Base-by-base conservation (phyloP, 2,888 invertebrate genomes). In the Hanleya hanleyi region DNA sequence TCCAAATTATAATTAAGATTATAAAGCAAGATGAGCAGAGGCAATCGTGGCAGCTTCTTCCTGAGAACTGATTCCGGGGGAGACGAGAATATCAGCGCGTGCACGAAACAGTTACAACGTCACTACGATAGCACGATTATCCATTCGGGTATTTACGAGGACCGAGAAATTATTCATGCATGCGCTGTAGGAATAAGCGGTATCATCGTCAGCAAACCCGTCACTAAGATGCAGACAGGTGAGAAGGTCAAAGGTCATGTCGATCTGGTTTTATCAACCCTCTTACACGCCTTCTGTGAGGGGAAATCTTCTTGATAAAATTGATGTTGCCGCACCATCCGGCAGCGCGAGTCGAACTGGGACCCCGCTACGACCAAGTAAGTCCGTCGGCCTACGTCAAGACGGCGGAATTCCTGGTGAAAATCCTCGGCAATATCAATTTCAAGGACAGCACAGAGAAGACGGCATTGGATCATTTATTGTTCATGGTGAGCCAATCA, bases 281-380 rank as follows among this genome's bases (percentile, higher is more conserved):
- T 57, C 9, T 32, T 57, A 15, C 57, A 57, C 26, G 57, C 22
- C 15, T 57, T 57, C 29, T 57, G 57, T 9, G 29, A 26, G 12
- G 57, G 57, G 15, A 57, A 57, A 57, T 57, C 32, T 57, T 57
- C 57, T 9, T 57, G 1, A 32, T 57, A 22, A 57, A 57, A 57
- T 32, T 57, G 4, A 15, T 57, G 22, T 32, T 57, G 18, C 57
- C 57, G 12, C 57, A 57, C 32, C 57, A 57, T 26, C 57, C 57
- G 29, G 57, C 29, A 15, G 57, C 57, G 22, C 22, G 26, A 22
- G 29, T 29, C 22, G 57, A 22, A 4, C 29, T 57, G 4, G 57
- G 57, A 4, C 7, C 57, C 1, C 22, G 9, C 15, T 57, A 57
- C 57, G 57, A 57, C 29, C 57, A 57, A 26, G 32, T 57, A 22